These are phyloP conservation scores for Rhinichthys osculus DNA, from an alignment of 2,797 vertebrate genomes.

Conservation along the genomic window DNA sequence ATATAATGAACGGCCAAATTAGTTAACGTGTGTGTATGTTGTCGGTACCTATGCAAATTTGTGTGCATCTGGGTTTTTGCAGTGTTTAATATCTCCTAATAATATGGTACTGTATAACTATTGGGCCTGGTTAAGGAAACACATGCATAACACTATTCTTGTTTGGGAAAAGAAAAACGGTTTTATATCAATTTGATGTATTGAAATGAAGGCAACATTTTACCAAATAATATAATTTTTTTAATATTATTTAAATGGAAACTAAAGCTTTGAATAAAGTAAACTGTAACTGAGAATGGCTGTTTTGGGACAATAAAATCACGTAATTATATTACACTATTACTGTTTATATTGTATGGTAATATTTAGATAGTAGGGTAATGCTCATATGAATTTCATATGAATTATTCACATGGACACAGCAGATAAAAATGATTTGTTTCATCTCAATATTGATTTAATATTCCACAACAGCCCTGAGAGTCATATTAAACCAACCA, in stretches of 20 bases:
- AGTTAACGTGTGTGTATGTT: background rate
- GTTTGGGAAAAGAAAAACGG: background rate
- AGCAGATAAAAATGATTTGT: constrained; percentile 53
- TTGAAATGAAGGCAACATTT: background rate
- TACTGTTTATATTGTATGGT: constrained; percentile 16
- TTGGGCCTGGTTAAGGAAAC: background rate
- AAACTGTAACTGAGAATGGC: background rate
- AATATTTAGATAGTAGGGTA: constrained; percentile 21
- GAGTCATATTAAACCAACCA: constrained; percentile 58
- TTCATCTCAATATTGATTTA: constrained; percentile 63
- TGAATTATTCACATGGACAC: constrained; percentile 41
- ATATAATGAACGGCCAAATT: constrained; percentile 4
- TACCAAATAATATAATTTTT: background rate
- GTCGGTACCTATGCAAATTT: background rate
- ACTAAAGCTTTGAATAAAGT: constrained; percentile 9
- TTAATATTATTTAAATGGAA: background rate
- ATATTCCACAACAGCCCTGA: constrained; percentile 56
- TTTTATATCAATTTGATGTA: background rate
- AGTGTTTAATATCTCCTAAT: background rate
- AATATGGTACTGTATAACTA: background rate
- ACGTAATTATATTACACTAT: background rate
- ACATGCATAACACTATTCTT: background rate
- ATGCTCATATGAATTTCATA: constrained; percentile 27
- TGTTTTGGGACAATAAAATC: background rate
- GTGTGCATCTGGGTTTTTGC: background rate